Evolutionary conservation across 2,888 invertebrate genomes (phyloP).

Genomic region (Himalopsyche kuldschensis): DNA sequence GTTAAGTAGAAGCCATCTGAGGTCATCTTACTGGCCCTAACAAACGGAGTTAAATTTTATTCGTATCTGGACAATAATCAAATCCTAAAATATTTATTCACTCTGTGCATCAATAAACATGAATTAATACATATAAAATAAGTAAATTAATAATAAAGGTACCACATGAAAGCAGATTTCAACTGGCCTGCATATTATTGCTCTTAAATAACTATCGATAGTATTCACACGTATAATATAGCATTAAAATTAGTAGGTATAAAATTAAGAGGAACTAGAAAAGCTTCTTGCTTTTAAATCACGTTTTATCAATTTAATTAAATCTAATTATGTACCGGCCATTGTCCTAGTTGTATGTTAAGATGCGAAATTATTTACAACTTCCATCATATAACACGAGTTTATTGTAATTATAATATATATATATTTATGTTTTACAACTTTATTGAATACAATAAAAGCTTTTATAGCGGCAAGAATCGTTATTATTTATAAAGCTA

Average conservation of each 20-base stretch:
- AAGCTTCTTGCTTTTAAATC: conserved; percentile 35
- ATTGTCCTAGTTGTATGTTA: conserved; percentile 20
- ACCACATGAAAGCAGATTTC: conserved; percentile 3
- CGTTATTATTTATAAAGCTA: not conserved
- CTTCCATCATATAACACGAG: not conserved
- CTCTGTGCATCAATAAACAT: not conserved
- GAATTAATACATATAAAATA: not conserved
- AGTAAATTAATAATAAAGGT: not conserved
- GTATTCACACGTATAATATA: not conserved
- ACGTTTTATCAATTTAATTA: conserved; percentile 31
- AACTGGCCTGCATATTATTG: conserved; percentile 21
- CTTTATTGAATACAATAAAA: not conserved
- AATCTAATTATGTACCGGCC: conserved; percentile 34
- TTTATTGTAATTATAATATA: not conserved
- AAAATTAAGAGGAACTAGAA: conserved; percentile 35
- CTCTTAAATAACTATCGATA: not conserved
- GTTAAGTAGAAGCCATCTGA: not conserved
- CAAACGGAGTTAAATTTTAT: no score
- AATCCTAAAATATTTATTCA: no score
- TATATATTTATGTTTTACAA: not conserved
- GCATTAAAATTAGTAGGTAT: not conserved
- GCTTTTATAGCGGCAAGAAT: not conserved
- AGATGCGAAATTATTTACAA: not conserved
- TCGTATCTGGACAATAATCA: not conserved
- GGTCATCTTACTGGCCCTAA: not conserved